Percentiles rank a stretch among this genome's conserved stretches.
phyloP scores from a whole-genome alignment of 2,113 vertebrate genomes.

The Phyllostomus discolor region DNA sequence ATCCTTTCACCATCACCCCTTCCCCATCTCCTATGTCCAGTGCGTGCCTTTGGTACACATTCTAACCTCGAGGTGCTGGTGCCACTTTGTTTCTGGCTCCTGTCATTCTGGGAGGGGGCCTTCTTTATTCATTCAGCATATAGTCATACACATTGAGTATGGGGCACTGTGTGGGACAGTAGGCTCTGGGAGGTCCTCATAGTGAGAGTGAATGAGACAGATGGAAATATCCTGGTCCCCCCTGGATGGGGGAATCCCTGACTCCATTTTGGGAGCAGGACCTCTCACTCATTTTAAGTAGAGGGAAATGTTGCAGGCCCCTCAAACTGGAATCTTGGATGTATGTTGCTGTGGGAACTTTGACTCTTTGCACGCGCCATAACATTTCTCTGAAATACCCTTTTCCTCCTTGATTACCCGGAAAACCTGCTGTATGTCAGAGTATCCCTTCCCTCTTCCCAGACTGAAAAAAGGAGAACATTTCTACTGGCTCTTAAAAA shows the following conservation, averaged over 20 bases:
- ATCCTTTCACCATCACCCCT: not conserved
- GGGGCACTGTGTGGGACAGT: not conserved
- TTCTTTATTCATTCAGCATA: not conserved
- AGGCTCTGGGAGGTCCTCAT: not conserved
- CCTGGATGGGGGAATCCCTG: not conserved
- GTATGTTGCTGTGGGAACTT: not conserved
- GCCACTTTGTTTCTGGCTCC: not conserved
- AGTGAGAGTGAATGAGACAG: not conserved
- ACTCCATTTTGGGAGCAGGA: not conserved
- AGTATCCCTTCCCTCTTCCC: accelerated
- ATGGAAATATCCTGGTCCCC: not conserved
- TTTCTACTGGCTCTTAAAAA: not conserved
- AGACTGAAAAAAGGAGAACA: not conserved
- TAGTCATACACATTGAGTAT: not conserved
- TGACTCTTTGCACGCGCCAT: not conserved
- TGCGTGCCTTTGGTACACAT: not conserved
- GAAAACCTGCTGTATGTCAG: not conserved
- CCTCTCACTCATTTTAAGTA: not conserved
- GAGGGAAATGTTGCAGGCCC: not conserved
- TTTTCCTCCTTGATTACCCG: not conserved
- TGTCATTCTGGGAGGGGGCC: not conserved
- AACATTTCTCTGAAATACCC: not conserved
- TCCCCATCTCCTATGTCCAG: not conserved
- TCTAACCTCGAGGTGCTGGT: not conserved
- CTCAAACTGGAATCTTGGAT: not conserved